A percentile compares a stretch with the other conserved stretches of the same genome.
phyloP scores from a whole-genome alignment of 2,113 vertebrate genomes.

The Toxotes chatareus region DNA sequence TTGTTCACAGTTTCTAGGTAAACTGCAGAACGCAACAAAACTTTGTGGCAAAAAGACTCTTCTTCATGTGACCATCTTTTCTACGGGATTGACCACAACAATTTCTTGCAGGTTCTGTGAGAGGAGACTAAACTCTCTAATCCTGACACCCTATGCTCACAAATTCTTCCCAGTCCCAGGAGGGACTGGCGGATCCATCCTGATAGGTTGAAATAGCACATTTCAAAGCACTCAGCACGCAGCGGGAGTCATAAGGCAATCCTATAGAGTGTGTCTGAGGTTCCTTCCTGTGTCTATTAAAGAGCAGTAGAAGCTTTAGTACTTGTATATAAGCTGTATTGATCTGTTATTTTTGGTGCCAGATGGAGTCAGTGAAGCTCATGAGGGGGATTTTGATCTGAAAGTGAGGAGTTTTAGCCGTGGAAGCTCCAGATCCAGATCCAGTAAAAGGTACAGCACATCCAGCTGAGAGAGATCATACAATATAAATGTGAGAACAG shows the following conservation, averaged over 20 bases:
- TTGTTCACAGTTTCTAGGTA: no score
- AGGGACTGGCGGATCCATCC: background rate
- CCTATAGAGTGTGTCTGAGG: background rate
- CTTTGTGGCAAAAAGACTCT: no score
- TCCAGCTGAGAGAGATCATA: background rate
- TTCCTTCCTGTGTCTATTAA: background rate
- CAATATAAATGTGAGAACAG: background rate
- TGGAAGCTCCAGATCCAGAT: slow-evolving; percentile 57
- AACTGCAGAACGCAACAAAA: no score
- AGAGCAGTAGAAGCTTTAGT: background rate
- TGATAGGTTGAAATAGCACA: background rate
- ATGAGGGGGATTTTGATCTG: slow-evolving; percentile 47
- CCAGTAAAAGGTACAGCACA: slow-evolving; percentile 74
- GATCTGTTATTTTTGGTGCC: slow-evolving; percentile 16
- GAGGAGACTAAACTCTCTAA: background rate
- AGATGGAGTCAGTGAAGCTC: slow-evolving; percentile 54
- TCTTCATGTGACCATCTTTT: no score
- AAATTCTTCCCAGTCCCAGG: background rate
- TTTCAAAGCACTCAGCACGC: slow-evolving; percentile 13
- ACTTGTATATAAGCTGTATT: background rate
- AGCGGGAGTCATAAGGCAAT: background rate
- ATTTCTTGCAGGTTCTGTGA: background rate
- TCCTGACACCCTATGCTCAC: background rate
- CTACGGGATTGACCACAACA: no score
- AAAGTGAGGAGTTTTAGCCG: slow-evolving; percentile 65